These are phyloP conservation scores for Tupaia chinensis DNA, from an alignment of 2,113 vertebrate genomes.

Conservation along the genomic window DNA sequence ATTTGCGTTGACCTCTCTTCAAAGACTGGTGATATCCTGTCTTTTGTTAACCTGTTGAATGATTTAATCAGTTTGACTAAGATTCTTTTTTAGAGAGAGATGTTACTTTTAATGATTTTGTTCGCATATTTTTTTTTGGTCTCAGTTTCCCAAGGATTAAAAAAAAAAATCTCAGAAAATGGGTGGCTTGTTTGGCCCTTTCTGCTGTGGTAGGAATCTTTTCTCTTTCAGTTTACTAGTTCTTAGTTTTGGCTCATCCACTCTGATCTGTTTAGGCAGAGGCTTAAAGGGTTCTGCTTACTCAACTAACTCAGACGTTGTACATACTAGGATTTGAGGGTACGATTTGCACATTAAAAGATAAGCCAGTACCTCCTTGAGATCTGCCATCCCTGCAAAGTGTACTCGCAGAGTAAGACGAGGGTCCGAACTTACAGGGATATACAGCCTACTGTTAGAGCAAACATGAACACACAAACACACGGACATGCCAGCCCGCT, in stretches of 20 bases:
- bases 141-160: not conserved
- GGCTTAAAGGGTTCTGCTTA: not conserved
- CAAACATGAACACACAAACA: not conserved
- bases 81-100: not conserved
- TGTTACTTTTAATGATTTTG: not conserved
- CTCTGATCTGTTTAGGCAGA: not conserved
- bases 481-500: not conserved
- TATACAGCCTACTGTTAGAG: rapidly evolving
- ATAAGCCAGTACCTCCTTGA: not conserved
- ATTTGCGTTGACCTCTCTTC: not conserved
- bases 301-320: not conserved
- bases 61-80: not conserved
- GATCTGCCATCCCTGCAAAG: not conserved
- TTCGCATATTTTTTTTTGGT: not conserved
- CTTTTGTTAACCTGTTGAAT: not conserved
- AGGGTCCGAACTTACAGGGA: not conserved
- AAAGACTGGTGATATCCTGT: not conserved
- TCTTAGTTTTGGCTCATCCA: not conserved
- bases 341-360: not conserved
- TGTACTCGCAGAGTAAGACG: not conserved
- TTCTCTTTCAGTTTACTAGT: not conserved
- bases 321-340: not conserved
- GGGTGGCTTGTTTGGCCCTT: not conserved
- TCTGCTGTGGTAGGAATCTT: not conserved
- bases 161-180: not conserved